Percentiles rank a stretch among this genome's conserved stretches.
phyloP scores from a whole-genome alignment of 2,113 vertebrate genomes.

The Rynchops niger region DNA sequence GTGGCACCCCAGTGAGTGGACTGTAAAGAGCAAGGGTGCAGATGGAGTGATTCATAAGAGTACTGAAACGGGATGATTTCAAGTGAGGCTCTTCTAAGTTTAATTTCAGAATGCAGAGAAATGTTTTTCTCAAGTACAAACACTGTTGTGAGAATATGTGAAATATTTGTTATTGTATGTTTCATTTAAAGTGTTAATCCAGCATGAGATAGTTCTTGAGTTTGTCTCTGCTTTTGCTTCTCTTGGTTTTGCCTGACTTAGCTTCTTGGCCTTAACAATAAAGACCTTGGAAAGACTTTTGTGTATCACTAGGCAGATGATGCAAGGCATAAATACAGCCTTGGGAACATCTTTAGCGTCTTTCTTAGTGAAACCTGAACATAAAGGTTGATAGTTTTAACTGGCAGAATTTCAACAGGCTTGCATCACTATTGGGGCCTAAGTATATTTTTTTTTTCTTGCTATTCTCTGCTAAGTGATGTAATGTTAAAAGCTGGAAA shows the following conservation, averaged over 20 bases:
- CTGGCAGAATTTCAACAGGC: slow-evolving; percentile 70
- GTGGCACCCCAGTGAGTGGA: slow-evolving; percentile 14
- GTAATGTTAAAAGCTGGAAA: slow-evolving; percentile 68
- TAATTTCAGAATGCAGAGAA: neutral
- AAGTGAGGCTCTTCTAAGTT: slow-evolving; percentile 1
- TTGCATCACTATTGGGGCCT: slow-evolving; percentile 29
- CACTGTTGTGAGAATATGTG: neutral
- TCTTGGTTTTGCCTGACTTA: slow-evolving; percentile 33
- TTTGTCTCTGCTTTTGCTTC: neutral
- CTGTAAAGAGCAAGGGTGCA: neutral
- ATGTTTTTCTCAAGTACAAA: neutral
- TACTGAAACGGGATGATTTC: neutral
- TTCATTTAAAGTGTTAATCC: neutral
- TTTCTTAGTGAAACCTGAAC: slow-evolving; percentile 66
- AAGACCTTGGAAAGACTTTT: slow-evolving; percentile 73
- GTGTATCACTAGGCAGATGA: slow-evolving; percentile 77
- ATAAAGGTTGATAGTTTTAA: slow-evolving; percentile 70
- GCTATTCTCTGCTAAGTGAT: slow-evolving; percentile 52
- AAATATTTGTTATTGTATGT: neutral
- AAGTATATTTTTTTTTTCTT: neutral
- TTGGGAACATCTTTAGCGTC: slow-evolving; percentile 74
- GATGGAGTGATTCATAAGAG: slow-evolving; percentile 1
- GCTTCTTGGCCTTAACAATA: slow-evolving; percentile 70
- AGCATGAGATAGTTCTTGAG: neutral
- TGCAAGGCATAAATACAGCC: slow-evolving; percentile 64